A percentile compares a stretch with the other conserved stretches of the same genome.
Evolutionary conservation across 1,140 invertebrate genomes (phyloP).

Genomic region (Brachionus asplanchnoidis): DNA sequence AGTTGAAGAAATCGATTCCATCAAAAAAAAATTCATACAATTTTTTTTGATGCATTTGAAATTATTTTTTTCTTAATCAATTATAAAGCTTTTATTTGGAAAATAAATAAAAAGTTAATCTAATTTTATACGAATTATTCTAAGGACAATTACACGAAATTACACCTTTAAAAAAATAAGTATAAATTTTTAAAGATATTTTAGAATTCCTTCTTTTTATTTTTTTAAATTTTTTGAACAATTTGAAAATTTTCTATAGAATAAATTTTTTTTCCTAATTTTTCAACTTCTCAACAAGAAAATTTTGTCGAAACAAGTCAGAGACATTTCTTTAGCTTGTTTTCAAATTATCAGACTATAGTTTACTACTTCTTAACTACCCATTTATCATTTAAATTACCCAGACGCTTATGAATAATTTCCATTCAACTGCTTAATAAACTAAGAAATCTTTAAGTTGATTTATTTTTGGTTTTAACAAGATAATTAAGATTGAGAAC

Average conservation of each 20-base stretch:
- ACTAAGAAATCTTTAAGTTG: background rate
- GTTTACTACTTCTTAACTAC: background rate
- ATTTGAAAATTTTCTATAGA: too few species aligned
- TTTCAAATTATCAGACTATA: background rate
- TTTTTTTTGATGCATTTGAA: background rate
- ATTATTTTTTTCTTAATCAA: background rate
- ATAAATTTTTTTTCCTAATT: too few species aligned
- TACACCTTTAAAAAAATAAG: too few species aligned
- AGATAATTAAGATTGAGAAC: conserved; percentile 29
- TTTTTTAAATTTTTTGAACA: too few species aligned
- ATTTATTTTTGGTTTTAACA: background rate
- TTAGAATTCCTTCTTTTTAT: too few species aligned
- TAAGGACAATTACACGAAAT: background rate
- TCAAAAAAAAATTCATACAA: background rate
- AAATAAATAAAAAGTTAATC: background rate
- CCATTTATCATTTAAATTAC: background rate
- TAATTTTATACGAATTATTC: background rate
- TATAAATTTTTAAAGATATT: too few species aligned
- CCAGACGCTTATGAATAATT: background rate
- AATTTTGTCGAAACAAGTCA: too few species aligned
- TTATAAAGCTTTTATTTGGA: background rate
- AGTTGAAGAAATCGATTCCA: background rate
- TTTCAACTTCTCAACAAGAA: too few species aligned
- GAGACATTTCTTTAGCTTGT: background rate
- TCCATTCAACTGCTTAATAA: background rate